These are phyloP conservation scores for Drosophila asahinai DNA, from an alignment of 1,140 invertebrate genomes.

Conservation along the genomic window DNA sequence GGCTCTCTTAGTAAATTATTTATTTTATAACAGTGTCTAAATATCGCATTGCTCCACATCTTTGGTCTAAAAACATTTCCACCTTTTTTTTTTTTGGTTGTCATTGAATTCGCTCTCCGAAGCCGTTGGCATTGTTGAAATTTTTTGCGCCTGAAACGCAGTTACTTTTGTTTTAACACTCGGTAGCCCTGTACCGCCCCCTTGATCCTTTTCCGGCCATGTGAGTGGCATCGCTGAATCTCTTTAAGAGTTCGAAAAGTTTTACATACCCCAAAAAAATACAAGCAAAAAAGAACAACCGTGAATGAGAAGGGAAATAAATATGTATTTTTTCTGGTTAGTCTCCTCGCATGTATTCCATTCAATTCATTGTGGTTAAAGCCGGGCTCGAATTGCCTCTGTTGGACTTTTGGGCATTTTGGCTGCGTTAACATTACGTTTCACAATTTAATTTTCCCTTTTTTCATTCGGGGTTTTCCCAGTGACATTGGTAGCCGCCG, in stretches of 20 bases:
- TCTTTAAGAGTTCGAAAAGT: constrained; percentile 38
- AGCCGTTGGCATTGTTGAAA: constrained; percentile 60
- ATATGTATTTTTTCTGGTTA: constrained; percentile 53
- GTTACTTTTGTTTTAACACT: constrained; percentile 55
- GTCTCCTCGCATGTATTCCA: constrained; percentile 39
- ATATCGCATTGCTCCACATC: not conserved
- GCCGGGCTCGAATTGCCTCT: constrained; percentile 41
- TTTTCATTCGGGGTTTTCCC: constrained; percentile 21
- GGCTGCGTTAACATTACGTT: constrained; percentile 64
- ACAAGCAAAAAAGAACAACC: not conserved
- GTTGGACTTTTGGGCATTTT: constrained; percentile 69
- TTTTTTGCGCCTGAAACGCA: constrained; percentile 58
- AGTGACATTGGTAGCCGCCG: constrained; percentile 51
- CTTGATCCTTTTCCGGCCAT: constrained; percentile 15
- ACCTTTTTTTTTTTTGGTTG: constrained; percentile 12
- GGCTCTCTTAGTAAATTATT: no score
- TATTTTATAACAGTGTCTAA: constrained; percentile 17
- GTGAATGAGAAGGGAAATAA: constrained; percentile 22
- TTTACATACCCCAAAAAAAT: constrained; percentile 15
- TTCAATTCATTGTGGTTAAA: constrained; percentile 76
- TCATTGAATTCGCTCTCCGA: constrained; percentile 10
- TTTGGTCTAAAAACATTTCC: not conserved
- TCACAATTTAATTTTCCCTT: constrained; percentile 62
- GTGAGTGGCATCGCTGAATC: constrained; percentile 24
- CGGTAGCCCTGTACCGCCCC: not conserved